These are phyloP conservation scores for Temnothorax unifasciatus DNA, from an alignment of 2,888 invertebrate species.

Conservation along the genomic window DNA sequence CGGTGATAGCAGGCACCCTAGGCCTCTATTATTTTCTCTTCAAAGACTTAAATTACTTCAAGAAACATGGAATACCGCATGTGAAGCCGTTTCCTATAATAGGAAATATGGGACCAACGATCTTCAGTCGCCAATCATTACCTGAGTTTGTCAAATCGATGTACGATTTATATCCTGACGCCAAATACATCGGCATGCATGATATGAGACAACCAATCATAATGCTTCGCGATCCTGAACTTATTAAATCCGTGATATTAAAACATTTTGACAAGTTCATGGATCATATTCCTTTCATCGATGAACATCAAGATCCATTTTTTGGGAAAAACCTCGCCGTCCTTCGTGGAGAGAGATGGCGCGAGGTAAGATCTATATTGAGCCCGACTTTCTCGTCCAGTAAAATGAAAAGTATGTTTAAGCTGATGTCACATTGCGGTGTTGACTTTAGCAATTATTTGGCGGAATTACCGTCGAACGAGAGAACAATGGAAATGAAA, in stretches of 20 bases:
- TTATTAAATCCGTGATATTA: conserved; percentile 71
- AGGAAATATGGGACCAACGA: conserved; percentile 66
- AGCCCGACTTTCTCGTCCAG: conserved; percentile 88
- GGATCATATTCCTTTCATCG: conserved; percentile 59
- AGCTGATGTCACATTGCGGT: conserved; percentile 85
- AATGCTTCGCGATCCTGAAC: conserved; percentile 72
- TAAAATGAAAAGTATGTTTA: conserved; percentile 88
- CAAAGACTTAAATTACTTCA: conserved; percentile 48
- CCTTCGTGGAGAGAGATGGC: conserved; percentile 86
- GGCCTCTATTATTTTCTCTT: conserved; percentile 28
- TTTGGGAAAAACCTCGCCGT: conserved; percentile 70
- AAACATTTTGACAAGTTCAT: conserved; percentile 71
- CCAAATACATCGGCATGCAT: conserved; percentile 74
- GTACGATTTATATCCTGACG: conserved; percentile 63
- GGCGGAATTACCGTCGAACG: conserved; percentile 73
- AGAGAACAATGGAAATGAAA: not conserved
- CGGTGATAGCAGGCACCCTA: conserved; percentile 3
- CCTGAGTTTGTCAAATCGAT: conserved; percentile 63
- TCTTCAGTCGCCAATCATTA: conserved; percentile 61
- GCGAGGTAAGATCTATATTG: conserved; percentile 87
- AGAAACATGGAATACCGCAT: conserved; percentile 67
- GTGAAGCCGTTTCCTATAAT: conserved; percentile 62
- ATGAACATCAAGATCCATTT: conserved; percentile 60
- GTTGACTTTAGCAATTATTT: conserved; percentile 77
- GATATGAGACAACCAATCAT: conserved; percentile 69